Evolutionary conservation across 2,888 invertebrate species (phyloP), one percentile per base, ranked within the genome.

Genomic region (Athalia rosae): DNA sequence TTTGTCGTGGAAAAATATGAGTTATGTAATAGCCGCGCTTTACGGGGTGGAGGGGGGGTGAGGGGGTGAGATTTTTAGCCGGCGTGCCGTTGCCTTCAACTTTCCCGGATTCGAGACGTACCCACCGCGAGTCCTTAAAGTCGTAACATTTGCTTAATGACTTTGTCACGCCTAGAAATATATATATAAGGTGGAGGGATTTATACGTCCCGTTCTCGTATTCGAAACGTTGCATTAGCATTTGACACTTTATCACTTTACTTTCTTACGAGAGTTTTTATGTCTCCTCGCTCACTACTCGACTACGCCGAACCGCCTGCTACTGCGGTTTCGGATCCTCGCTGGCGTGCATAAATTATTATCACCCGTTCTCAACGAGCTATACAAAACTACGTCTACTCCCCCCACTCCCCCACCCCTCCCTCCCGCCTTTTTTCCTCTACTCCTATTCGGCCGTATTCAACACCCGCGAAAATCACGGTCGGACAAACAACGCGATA

Each of bases 191-290:
- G 47, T 28, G 11, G 47, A 48, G 11, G 74, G 61, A 74, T 74
- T 74, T 74, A 62, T 74, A 50, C 62, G 48, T 74, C 9, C 47
- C n/a, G 48, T 74, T 41, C 48, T 62, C 74, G 74, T 61, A 74
- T 74, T 74, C 74, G 74, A 62, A 74, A 61, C 74, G 45, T 74
- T 62, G 41, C 61, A 62, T 74, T 74, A 74, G 74, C 74, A 74
- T 74, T 74, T 74, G 74, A 74, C 50, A 74, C 74, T 74, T 74
- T 74, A 74, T 74, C 74, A 74, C 74, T 74, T 61, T 74, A 61
- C 74, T 74, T 74, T 74, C 74, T 62, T 58, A 58, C 58, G 71
- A 47, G 28, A 74, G 48, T 66, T 66, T 71, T 71, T 71, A 71
- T 71, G 28, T 53, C 53, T 43, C 58, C 11, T 9, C 45, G 9